Evolutionary conservation across 30 jellyfish, hydroid and myxozoan species (phyloP), one percentile per base, ranked within the genome.

Genomic region (Turritopsis rubra): DNA sequence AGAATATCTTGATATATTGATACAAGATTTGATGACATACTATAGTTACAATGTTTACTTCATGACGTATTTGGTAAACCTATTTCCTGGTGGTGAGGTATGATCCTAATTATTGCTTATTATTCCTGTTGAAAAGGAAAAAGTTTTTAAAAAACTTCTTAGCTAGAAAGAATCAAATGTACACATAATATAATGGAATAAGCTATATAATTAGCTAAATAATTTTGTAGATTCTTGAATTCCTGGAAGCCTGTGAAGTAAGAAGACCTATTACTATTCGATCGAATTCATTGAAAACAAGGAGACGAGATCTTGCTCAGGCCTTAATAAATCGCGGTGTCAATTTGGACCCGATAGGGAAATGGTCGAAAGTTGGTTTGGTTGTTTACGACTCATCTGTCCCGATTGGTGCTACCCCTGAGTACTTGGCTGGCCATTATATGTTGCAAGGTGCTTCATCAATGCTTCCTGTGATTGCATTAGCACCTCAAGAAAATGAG

Each of bases 371-470:
- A 90, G 99, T 95, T 79, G 99, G 99, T 18, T 84, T 95, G 73
- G 99, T 95, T 29, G 85, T 95, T 71, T 95, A 95, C 74, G 99
- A 95, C 81, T 71, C 99, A 13, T 91, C 99, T n/a, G 99, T 95
- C 0, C 99, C 99, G 7, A 74, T 95, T 24, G 99, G 99, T 24
- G 99, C 99, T 18, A 95, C 99, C 8, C 99, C 99, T 21, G 99
- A 95, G 78, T 95, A 95, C 66, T 88, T 95, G 25, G 97, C 99
- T 65, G 99, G 99, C 0, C 99, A 95, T 83, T 95, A 95, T 91
- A 88, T 95, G 88, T 75, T 95, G 70, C 99, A 95, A 82, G 99
- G 99, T 21, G 99, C 97, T 54, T 95, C 99, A 21, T 90, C 98
- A n/a, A 84, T 95, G 83, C 77, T 95, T 76, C 99, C 99, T 16